A percentile compares a stretch with the other conserved stretches of the same genome.
These are phyloP conservation scores for Drosophila azteca DNA, from an alignment of 1,140 invertebrate genomes.

Conservation along the genomic window DNA sequence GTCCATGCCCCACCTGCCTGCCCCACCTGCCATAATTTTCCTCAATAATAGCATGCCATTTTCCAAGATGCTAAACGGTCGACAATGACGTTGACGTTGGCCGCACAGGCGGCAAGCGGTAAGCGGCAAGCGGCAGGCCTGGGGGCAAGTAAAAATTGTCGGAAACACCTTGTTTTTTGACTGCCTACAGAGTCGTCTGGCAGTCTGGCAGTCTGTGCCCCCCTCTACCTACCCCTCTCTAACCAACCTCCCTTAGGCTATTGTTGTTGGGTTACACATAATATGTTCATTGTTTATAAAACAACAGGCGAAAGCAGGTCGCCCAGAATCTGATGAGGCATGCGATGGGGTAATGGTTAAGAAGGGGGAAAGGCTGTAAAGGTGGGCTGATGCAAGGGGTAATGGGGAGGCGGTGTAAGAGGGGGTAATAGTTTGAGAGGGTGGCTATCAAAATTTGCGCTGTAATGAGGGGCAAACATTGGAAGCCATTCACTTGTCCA, in stretches of 20 bases:
- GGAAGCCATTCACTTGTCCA: too few relatives aligned
- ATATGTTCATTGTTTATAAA: constrained; percentile 77
- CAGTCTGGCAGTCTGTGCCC: constrained; percentile 9
- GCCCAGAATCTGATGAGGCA: constrained; percentile 43
- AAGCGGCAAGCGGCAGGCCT: too few relatives aligned
- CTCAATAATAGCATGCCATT: constrained; percentile 19
- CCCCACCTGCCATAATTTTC: too few relatives aligned
- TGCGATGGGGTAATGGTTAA: constrained; percentile 12
- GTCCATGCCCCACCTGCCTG: too few relatives aligned
- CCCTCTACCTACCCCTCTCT: constrained; percentile 15
- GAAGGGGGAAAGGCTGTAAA: constrained; percentile 2
- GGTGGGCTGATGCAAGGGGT: constrained; percentile 5
- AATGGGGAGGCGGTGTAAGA: too few relatives aligned
- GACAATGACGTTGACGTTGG: constrained; percentile 50
- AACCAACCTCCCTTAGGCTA: constrained; percentile 17
- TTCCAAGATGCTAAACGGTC: constrained; percentile 49
- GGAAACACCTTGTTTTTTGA: constrained; percentile 71
- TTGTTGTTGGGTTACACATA: constrained; percentile 53
- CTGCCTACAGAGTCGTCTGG: constrained; percentile 13
- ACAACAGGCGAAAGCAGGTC: constrained; percentile 62
- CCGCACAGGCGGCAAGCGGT: not conserved
- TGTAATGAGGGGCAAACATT: too few relatives aligned
- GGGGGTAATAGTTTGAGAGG: too few relatives aligned
- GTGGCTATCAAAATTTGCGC: too few relatives aligned
- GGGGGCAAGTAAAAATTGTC: constrained; percentile 48